Evolutionary conservation across 2,888 invertebrate genomes (phyloP).

Genomic region (Cremastinae sp.): DNA sequence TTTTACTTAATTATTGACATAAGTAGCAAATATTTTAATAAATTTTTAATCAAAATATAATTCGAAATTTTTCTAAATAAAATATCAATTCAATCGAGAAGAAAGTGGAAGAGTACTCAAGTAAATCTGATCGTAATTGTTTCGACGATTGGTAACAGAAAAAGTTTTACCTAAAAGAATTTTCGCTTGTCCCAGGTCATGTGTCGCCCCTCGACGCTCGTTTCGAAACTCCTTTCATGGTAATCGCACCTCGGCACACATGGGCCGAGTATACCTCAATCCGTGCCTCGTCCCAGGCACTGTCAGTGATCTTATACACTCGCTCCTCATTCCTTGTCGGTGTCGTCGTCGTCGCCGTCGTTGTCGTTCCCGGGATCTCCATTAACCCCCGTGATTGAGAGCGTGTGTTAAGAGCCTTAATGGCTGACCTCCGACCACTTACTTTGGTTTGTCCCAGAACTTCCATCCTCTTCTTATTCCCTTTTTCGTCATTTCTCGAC

Average conservation of each 20-base stretch:
- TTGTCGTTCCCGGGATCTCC: constrained; percentile 67
- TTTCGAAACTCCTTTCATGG: constrained; percentile 68
- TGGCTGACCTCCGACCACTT: constrained; percentile 61
- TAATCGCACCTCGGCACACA: constrained; percentile 71
- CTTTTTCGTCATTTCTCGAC: constrained; percentile 62
- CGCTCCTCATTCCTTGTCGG: constrained; percentile 53
- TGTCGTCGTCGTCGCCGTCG: constrained; percentile 47
- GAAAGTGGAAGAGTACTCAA: too few species aligned
- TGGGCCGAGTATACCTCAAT: constrained; percentile 70
- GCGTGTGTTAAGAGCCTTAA: constrained; percentile 73
- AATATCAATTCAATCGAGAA: too few species aligned
- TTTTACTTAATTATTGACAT: too few species aligned
- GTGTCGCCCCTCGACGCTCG: constrained; percentile 62
- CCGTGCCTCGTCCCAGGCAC: constrained; percentile 63
- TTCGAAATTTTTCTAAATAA: too few species aligned
- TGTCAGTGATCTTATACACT: constrained; percentile 47
- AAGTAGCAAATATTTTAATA: too few species aligned
- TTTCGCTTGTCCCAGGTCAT: constrained; percentile 67
- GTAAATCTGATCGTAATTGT: too few species aligned
- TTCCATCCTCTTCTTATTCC: constrained; percentile 63
- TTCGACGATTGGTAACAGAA: constrained; percentile 67
- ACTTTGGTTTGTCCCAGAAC: constrained; percentile 36
- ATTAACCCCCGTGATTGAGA: constrained; percentile 72
- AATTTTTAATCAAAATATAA: too few species aligned
- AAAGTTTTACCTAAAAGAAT: constrained; percentile 63